Base-by-base conservation (phyloP, 2,797 vertebrate species). In the Pterois miles region DNA sequence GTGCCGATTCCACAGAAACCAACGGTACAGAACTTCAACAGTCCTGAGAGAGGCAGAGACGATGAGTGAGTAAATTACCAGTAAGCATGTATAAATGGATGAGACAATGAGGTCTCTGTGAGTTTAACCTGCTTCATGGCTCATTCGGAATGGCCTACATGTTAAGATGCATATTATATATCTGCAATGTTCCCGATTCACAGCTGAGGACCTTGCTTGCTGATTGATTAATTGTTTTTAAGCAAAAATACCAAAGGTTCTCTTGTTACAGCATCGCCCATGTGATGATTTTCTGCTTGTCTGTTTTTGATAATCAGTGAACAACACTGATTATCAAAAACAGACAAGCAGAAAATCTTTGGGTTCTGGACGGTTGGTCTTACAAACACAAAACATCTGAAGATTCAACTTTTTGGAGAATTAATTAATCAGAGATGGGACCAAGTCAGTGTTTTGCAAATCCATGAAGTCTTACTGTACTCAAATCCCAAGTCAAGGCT, bases 1-100 rank as follows among this genome's bases (percentile, higher is more conserved):
- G 98, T 99, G 53, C 98, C 98, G 74, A 99, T 98, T 80, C 98
- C 98, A 96, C 98, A 99, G 95, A 99, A 99, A 2, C 98, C 98
- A 48, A 99, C 98, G 0, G 98, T 99, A 85, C 98, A 99, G 94
- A 99, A 99, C 92, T 99, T 99, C 80, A 99, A 87, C 87, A 99
- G 93, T 64, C 98, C 98, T 99, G 89, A 75, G 75, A 91, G 82
- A 75, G 29, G 71, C 9, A 59, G 31, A 65, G n/a, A 76, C 22
- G 8, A 62, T 18, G 29, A 54, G 13, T 18, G 7, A 50, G 18
- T 8, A 16, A 25, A 25, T 27, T 2, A 27, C 25, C 7, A 5
- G 34, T 25, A 3, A 62, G 13, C 59, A 14, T 23, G 33, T 23
- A 23, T 25, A 22, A 23, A 62, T n/a, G 5, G 13, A 36, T 20